Percentiles rank a stretch among this genome's conserved stretches.
phyloP scores from a whole-genome alignment of 2,888 invertebrate genomes.

The Argyra leucocephala region DNA sequence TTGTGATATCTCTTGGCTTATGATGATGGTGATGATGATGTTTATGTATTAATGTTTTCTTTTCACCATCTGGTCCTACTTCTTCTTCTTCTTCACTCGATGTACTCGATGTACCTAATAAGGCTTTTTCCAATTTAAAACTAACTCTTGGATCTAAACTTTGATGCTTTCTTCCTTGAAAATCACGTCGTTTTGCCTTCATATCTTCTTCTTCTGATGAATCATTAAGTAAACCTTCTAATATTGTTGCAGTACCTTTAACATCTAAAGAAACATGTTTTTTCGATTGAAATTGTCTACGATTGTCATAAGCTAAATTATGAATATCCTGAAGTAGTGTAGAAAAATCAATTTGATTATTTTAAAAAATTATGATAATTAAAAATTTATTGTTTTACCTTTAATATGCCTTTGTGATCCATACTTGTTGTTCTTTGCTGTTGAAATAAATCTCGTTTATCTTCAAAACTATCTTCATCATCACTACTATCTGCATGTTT shows the following conservation, averaged over 20 bases:
- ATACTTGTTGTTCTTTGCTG: slow-evolving; percentile 42
- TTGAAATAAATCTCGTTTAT: slow-evolving; percentile 41
- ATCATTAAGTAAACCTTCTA: slow-evolving; percentile 42
- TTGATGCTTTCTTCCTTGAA: slow-evolving; percentile 43
- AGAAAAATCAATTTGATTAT: slow-evolving; percentile 12
- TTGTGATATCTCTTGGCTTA: slow-evolving; percentile 43
- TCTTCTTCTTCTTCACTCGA: slow-evolving; percentile 41
- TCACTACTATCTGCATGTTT: slow-evolving; percentile 33
- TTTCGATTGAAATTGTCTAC: slow-evolving; percentile 42
- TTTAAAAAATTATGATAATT: slow-evolving; percentile 7
- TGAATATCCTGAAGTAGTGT: slow-evolving; percentile 33
- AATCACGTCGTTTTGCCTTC: slow-evolving; percentile 40
- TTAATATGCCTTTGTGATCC: slow-evolving; percentile 43
- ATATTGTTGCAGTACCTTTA: slow-evolving; percentile 37
- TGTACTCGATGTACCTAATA: slow-evolving; percentile 36
- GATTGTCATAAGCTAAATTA: slow-evolving; percentile 40
- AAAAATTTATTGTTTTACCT: slow-evolving; percentile 25
- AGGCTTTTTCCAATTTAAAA: slow-evolving; percentile 42
- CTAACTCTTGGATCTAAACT: slow-evolving; percentile 43
- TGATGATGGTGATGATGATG: background rate
- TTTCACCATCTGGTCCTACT: slow-evolving; percentile 37
- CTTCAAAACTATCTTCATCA: slow-evolving; percentile 43
- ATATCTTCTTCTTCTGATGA: slow-evolving; percentile 44
- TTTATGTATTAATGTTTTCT: slow-evolving; percentile 38
- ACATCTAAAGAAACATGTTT: slow-evolving; percentile 43